Evolutionary conservation across 2,797 vertebrate genomes (phyloP).

Genomic region (Coranthus polyacanthus): DNA sequence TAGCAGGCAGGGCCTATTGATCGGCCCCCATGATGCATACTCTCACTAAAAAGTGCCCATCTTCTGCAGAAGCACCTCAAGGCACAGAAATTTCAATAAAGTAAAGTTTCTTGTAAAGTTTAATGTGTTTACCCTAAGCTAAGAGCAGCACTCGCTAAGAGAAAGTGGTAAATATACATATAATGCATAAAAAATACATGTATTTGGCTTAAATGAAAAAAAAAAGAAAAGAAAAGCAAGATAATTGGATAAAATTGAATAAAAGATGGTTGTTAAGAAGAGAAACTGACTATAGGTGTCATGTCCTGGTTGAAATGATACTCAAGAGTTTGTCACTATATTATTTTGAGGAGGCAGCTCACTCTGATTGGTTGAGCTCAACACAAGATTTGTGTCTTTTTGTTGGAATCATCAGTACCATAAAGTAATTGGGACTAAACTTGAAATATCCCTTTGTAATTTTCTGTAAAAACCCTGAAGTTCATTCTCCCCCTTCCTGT

Average conservation of each 20-base stretch:
- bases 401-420: constrained; percentile 82
- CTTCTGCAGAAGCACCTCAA: constrained; percentile 53
- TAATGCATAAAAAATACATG: not conserved
- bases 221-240: not conserved
- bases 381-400: constrained; percentile 82
- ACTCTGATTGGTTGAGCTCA: constrained; percentile 81
- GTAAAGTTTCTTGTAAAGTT: constrained; percentile 60
- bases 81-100: constrained; percentile 55
- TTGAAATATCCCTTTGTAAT: constrained; percentile 85
- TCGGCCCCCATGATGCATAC: constrained; percentile 60
- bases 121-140: constrained; percentile 15
- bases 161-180: not conserved
- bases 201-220: constrained; percentile 7
- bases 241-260: no score
- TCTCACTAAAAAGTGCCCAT: constrained; percentile 37
- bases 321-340: constrained; percentile 83
- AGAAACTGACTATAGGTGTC: constrained; percentile 81
- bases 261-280: constrained; percentile 17
- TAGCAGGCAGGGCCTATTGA: constrained; percentile 70
- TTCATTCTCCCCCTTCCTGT: constrained; percentile 84
- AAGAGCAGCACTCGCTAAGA: not conserved
- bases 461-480: constrained; percentile 85
- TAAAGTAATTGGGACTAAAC: constrained; percentile 82
- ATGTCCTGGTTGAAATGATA: constrained; percentile 78
- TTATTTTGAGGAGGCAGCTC: constrained; percentile 80